phyloP scores from a whole-genome alignment of 2,113 vertebrate species.

The Hucho hucho region DNA sequence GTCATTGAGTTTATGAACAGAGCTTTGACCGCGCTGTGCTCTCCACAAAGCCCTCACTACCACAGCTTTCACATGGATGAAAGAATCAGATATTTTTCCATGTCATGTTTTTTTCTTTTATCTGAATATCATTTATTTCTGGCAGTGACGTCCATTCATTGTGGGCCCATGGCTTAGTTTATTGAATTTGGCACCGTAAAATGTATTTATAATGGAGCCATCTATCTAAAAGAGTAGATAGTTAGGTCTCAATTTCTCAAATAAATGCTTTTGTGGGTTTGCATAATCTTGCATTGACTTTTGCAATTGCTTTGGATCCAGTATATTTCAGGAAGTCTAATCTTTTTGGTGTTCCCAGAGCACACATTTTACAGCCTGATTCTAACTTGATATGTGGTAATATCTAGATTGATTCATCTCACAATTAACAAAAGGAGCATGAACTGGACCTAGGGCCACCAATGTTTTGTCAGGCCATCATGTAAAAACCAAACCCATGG shows the following conservation, averaged over 20 bases:
- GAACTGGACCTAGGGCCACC: too few relatives aligned
- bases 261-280: too few relatives aligned
- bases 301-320: too few relatives aligned
- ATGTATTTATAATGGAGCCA: background rate
- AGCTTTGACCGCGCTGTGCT: background rate
- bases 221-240: background rate
- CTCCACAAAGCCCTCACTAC: background rate
- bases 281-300: too few relatives aligned
- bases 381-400: too few relatives aligned
- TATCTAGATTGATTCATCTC: too few relatives aligned
- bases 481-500: too few relatives aligned
- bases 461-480: too few relatives aligned
- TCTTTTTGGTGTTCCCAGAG: too few relatives aligned
- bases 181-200: background rate
- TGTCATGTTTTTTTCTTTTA: background rate
- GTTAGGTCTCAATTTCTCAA: background rate
- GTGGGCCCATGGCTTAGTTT: background rate
- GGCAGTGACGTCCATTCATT: background rate
- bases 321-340: too few relatives aligned
- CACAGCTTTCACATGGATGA: conserved; percentile 41
- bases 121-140: background rate
- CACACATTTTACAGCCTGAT: too few relatives aligned
- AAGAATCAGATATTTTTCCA: background rate
- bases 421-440: too few relatives aligned
- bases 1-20: conserved; percentile 32